These are phyloP conservation scores for Balaenoptera acutorostrata DNA, from an alignment of 2,113 vertebrate genomes.

Conservation along the genomic window DNA sequence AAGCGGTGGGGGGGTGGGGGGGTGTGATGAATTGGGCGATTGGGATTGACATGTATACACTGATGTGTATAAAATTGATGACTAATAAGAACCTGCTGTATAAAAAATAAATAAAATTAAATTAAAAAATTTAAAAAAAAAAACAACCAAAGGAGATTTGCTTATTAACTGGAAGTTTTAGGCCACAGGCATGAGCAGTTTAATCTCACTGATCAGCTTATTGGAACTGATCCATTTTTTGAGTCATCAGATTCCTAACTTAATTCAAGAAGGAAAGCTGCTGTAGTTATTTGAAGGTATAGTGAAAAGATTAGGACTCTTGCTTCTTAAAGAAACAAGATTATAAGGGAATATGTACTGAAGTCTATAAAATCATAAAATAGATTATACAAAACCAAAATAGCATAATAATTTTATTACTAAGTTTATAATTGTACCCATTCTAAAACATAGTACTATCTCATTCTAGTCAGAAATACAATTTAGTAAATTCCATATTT, in stretches of 20 bases:
- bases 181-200: not conserved
- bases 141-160: not conserved
- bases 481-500: slow-evolving; percentile 16
- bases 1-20: too few species aligned
- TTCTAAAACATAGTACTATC: not conserved
- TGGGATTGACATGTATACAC: too few species aligned
- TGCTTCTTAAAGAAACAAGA: not conserved
- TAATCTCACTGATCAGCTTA: not conserved
- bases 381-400: not conserved
- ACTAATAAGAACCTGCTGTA: too few species aligned
- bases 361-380: slow-evolving; percentile 5
- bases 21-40: too few species aligned
- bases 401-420: not conserved
- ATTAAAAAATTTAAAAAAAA: too few species aligned
- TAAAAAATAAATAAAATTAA: too few species aligned
- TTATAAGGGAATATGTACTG: not conserved
- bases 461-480: slow-evolving; percentile 24
- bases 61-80: too few species aligned
- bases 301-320: slow-evolving; percentile 5
- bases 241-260: not conserved
- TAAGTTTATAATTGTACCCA: not conserved
- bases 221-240: not conserved
- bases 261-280: slow-evolving; percentile 2
- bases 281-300: not conserved
- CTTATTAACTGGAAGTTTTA: not conserved